These are phyloP conservation scores for Drosophila paucipuncta DNA, from an alignment of 2,888 invertebrate genomes.

Conservation along the genomic window DNA sequence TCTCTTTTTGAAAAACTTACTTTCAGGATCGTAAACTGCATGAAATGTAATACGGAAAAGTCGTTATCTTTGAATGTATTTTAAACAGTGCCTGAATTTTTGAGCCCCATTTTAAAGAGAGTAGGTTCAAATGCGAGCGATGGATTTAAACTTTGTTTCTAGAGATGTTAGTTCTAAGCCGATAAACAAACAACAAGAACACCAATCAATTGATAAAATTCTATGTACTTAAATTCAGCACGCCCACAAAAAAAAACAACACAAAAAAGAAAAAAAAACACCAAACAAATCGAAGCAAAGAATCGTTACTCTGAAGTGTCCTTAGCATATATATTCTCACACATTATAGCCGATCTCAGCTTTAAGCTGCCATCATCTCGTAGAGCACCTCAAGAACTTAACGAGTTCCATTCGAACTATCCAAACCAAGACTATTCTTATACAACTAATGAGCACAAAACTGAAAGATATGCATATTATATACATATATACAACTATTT, in stretches of 20 bases:
- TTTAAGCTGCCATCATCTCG: slow-evolving; percentile 52
- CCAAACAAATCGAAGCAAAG: slow-evolving; percentile 3
- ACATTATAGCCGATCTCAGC: slow-evolving; percentile 44
- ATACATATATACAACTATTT: slow-evolving; percentile 8
- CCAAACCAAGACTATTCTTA: slow-evolving; percentile 39
- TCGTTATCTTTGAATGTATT: slow-evolving; percentile 82
- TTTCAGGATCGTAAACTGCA: slow-evolving; percentile 84
- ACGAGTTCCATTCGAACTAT: slow-evolving; percentile 18
- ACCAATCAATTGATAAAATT: slow-evolving; percentile 24
- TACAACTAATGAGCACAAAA: slow-evolving; percentile 41
- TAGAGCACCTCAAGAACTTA: slow-evolving; percentile 31
- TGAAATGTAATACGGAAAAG: slow-evolving; percentile 84
- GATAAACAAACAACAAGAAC: background rate
- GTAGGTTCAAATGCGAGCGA: slow-evolving; percentile 50
- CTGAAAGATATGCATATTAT: slow-evolving; percentile 25
- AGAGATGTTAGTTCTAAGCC: slow-evolving; percentile 19
- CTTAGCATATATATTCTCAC: slow-evolving; percentile 59
- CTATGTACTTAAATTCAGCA: slow-evolving; percentile 31
- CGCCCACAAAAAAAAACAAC: slow-evolving; percentile 26
- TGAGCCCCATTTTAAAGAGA: slow-evolving; percentile 33
- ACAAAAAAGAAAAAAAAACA: background rate
- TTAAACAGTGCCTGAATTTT: slow-evolving; percentile 70
- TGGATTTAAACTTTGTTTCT: slow-evolving; percentile 33
- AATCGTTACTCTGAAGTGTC: slow-evolving; percentile 72
- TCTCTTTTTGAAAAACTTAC: slow-evolving; percentile 58